Conservation (phyloP, 2,797 vertebrate species). For the Mionectes olivaceus region DNA sequence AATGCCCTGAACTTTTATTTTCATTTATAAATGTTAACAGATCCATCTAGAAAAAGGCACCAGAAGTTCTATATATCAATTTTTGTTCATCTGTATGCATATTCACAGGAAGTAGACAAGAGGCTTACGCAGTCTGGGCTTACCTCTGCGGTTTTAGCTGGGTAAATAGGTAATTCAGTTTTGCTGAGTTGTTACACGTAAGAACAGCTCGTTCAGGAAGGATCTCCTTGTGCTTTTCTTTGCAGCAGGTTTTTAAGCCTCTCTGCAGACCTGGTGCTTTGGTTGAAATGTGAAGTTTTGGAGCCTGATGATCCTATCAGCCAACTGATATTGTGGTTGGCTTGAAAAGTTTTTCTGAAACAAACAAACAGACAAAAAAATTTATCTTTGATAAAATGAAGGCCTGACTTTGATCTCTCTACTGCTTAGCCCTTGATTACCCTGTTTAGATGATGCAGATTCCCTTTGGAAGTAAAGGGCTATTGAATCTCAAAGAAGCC, state of each 20-base stretch:
- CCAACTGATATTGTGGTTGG: neutral
- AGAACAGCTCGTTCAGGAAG: neutral
- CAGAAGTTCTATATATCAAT: neutral
- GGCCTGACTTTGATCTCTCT: rapidly evolving
- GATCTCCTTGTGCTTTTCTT: neutral
- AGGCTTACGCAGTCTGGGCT: neutral
- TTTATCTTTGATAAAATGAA: neutral
- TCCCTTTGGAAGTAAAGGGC: neutral
- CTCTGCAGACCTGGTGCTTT: neutral
- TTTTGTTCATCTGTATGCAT: neutral
- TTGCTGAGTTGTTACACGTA: neutral
- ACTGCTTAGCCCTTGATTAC: neutral
- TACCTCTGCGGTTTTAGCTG: neutral
- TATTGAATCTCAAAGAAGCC: neutral
- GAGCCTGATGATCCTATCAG: neutral
- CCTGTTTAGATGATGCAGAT: neutral
- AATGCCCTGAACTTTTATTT: neutral
- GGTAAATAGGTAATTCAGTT: neutral
- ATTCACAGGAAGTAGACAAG: neutral
- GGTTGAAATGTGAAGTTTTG: neutral
- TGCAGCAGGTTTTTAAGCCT: neutral
- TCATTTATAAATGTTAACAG: neutral
- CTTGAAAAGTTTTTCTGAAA: neutral
- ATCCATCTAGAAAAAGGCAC: neutral
- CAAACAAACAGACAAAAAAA: neutral